Conservation (phyloP, 2,113 vertebrate species). For the Lanius ludovicianus region DNA sequence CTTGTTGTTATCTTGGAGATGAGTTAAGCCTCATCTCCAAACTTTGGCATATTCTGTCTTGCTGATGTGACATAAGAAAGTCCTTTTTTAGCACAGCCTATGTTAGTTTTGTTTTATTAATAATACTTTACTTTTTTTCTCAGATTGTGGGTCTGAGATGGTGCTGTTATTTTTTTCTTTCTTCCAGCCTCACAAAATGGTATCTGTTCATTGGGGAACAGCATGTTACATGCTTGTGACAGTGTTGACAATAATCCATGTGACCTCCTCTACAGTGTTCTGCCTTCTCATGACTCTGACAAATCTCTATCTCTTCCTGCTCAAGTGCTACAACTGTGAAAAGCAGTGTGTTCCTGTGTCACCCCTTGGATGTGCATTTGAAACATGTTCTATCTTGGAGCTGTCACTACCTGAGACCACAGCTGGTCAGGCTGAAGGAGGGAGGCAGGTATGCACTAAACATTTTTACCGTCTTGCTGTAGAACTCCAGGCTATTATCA, state of each 20-base stretch:
- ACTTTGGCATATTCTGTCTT: not conserved
- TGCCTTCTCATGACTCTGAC: not conserved
- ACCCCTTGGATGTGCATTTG: not conserved
- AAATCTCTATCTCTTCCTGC: not conserved
- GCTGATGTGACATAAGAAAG: not conserved
- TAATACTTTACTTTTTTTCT: not conserved
- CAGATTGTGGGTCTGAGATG: not conserved
- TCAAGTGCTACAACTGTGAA: not conserved
- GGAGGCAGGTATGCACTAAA: not conserved
- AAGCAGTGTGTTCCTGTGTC: not conserved
- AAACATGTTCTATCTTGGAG: not conserved
- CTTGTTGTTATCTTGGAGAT: not conserved
- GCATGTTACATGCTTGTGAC: accelerated
- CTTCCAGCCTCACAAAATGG: not conserved
- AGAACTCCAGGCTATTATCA: not conserved
- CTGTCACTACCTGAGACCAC: not conserved
- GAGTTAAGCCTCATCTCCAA: not conserved
- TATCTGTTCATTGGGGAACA: not conserved
- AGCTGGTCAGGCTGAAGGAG: not conserved
- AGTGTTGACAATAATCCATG: not conserved
- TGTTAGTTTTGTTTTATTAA: not conserved
- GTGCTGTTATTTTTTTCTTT: not conserved
- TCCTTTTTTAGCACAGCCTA: not conserved
- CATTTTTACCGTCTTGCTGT: not conserved
- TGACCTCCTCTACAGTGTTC: not conserved